A percentile compares a stretch with the other conserved stretches of the same genome.
phyloP scores from a whole-genome alignment of 2,888 invertebrate genomes.

The Heliconius aoede region DNA sequence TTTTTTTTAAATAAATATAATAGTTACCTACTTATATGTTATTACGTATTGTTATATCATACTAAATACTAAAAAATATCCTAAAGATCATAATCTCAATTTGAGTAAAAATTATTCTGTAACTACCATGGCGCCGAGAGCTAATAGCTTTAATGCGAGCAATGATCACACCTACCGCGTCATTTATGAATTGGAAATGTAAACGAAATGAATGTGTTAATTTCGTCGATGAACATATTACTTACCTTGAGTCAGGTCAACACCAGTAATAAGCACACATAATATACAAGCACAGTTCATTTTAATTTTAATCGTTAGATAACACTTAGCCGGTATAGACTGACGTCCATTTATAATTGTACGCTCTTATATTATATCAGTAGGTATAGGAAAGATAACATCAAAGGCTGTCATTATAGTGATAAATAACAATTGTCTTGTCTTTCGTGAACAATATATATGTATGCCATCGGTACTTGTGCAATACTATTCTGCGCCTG shows the following conservation, averaged over 20 bases:
- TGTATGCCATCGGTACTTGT: slow-evolving; percentile 75
- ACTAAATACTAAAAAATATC: background rate
- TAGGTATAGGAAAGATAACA: slow-evolving; percentile 68
- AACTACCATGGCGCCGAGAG: slow-evolving; percentile 29
- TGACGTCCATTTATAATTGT: slow-evolving; percentile 64
- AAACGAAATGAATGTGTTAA: slow-evolving; percentile 62
- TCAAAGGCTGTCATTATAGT: slow-evolving; percentile 80
- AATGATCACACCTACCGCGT: slow-evolving; percentile 13
- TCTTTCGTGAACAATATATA: slow-evolving; percentile 78
- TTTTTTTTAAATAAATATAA: background rate
- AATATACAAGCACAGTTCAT: slow-evolving; percentile 41
- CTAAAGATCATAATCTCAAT: background rate
- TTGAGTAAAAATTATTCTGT: background rate
- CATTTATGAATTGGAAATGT: slow-evolving; percentile 41
- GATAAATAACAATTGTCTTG: slow-evolving; percentile 82
- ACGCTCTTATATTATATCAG: slow-evolving; percentile 58
- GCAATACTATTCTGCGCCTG: slow-evolving; percentile 78
- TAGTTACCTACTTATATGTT: background rate
- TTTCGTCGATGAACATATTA: slow-evolving; percentile 67
- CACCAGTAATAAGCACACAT: slow-evolving; percentile 58
- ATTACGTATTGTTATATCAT: background rate
- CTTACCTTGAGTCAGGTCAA: slow-evolving; percentile 70
- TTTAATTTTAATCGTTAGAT: slow-evolving; percentile 53
- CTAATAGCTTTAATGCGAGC: slow-evolving; percentile 23
- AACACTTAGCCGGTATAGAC: slow-evolving; percentile 56